Evolutionary conservation across 2,888 invertebrate genomes (phyloP).

Genomic region (Drosophila cognata): DNA sequence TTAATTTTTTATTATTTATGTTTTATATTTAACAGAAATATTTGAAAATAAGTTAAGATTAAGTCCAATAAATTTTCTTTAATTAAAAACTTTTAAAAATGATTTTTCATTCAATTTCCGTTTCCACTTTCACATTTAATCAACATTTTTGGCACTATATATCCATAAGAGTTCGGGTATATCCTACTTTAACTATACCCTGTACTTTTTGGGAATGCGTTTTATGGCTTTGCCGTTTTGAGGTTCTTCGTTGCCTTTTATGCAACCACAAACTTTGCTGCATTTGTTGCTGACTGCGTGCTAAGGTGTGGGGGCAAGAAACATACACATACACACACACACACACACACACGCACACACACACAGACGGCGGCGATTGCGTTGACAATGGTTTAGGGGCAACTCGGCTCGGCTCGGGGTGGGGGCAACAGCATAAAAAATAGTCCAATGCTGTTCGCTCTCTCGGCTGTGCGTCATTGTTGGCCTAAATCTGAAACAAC

Average conservation of each 20-base stretch:
- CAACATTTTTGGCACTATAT: background rate
- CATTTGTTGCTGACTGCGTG: constrained; percentile 42
- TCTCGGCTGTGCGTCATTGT: constrained; percentile 70
- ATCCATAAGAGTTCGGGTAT: background rate
- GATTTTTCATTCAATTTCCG: background rate
- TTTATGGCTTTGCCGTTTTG: constrained; percentile 39
- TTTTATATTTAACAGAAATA: background rate
- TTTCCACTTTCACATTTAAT: background rate
- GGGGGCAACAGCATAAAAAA: constrained; percentile 66
- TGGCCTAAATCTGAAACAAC: constrained; percentile 69
- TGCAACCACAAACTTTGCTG: constrained; percentile 56
- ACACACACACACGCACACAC: background rate
- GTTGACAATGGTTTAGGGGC: constrained; percentile 17
- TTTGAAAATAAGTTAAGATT: background rate
- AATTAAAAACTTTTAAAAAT: background rate
- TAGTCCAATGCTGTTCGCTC: constrained; percentile 56
- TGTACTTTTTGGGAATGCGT: constrained; percentile 28
- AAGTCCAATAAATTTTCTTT: accelerated
- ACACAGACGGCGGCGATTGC: background rate
- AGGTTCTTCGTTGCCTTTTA: constrained; percentile 36
- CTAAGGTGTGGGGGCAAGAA: background rate
- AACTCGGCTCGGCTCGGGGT: constrained; percentile 11
- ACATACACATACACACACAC: background rate
- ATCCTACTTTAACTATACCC: background rate
- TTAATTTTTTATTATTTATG: too few species aligned